Base-by-base conservation (phyloP, 2,888 invertebrate species). In the Leptarthrus brevirostris region DNA sequence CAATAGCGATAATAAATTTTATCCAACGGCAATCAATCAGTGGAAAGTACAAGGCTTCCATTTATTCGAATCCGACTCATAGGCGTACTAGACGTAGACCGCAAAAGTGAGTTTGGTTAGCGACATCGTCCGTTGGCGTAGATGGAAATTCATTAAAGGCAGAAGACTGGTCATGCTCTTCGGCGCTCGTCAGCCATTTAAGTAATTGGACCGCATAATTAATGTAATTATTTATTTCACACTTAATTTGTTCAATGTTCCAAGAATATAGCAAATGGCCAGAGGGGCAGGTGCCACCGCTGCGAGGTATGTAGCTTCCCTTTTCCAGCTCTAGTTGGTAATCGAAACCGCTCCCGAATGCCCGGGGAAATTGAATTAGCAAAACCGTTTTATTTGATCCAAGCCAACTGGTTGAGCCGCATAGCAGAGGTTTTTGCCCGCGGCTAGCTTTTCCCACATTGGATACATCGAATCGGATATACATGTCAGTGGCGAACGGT, bases 121-220 rank as follows among this genome's bases (percentile, higher is more conserved):
- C 30, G 30, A 5, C 8, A 5, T 30, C 8, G 4, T 30, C 30
- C 4, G 30, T 30, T 30, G 30, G 30, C 30, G 30, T 8, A 5
- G 30, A 30, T 30, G 30, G 4, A 8, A 8, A 30, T 30, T 30
- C 8, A 30, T 30, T 30, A 30, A 8, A 30, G 30, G 8, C 3
- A 30, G 8, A 30, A 30, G 8, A 30, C 8, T 30, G 4, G 30
- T 8, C 3, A 8, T 30, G 30, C 30, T 30, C 3, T 30, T 30
- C 30, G 18, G 12, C 22, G 14, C 54, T 14, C 54, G 30, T n/a
- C 24, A 61, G 10, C 34, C 58, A 61, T 61, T 61, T 61, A 61
- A 61, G 58, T 61, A 61, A 61, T 61, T 61, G 16, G 58, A 61
- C 36, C 58, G 58, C 58, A 36, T 61, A 61, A 61, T 61, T 61